A percentile compares a stretch with the other conserved stretches of the same genome.
phyloP scores from a whole-genome alignment of 2,888 invertebrate species.

The Cistogaster globosa region DNA sequence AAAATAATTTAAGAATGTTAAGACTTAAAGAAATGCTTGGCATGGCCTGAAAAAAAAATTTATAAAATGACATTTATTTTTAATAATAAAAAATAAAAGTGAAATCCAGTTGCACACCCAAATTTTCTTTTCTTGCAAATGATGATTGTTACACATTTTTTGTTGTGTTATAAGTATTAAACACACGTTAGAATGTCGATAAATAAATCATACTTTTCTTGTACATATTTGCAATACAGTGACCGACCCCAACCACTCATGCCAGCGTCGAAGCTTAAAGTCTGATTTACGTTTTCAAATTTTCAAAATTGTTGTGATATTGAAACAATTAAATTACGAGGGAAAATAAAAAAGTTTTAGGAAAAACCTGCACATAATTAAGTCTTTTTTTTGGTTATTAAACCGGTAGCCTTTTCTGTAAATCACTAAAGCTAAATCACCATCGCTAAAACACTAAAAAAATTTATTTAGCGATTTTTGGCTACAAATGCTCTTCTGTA shows the following conservation, averaged over 20 bases:
- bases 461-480: no score
- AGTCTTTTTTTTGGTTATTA: no score
- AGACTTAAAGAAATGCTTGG: slow-evolving; percentile 4
- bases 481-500: no score
- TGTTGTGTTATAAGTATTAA: background rate
- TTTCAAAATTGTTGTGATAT: slow-evolving; percentile 61
- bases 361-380: no score
- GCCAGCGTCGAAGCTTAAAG: slow-evolving; percentile 58
- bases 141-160: slow-evolving; percentile 42
- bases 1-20: background rate
- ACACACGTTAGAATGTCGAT: background rate
- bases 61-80: slow-evolving; percentile 22
- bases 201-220: slow-evolving; percentile 45
- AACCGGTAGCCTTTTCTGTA: no score
- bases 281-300: slow-evolving; percentile 64
- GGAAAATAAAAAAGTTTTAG: no score
- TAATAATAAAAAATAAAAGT: background rate
- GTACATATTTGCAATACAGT: slow-evolving; percentile 11
- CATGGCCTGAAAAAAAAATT: slow-evolving; percentile 31
- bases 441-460: no score
- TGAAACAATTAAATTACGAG: slow-evolving; percentile 65
- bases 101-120: slow-evolving; percentile 35
- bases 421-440: no score
- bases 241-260: slow-evolving; percentile 1
- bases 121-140: slow-evolving; percentile 34